Percentiles rank a stretch among this genome's conserved stretches.
Evolutionary conservation across 2,888 invertebrate species (phyloP).

Genomic region (Tenthredo amoena): DNA sequence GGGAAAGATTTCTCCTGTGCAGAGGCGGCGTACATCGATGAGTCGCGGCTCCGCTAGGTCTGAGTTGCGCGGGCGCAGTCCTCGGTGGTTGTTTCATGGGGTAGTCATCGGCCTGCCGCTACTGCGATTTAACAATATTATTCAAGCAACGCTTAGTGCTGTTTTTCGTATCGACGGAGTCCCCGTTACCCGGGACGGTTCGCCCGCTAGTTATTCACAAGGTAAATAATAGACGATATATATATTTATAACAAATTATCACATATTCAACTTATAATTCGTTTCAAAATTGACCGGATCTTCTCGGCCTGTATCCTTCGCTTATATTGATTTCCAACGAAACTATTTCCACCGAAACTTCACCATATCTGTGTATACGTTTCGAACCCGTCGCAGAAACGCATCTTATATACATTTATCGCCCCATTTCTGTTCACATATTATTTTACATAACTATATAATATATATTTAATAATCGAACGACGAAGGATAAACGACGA

Average conservation of each 20-base stretch:
- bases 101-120: slow-evolving; percentile 52
- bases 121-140: slow-evolving; percentile 53
- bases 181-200: neutral
- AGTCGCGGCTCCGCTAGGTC: slow-evolving; percentile 19
- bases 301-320: slow-evolving; percentile 18
- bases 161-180: slow-evolving; percentile 49
- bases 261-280: neutral
- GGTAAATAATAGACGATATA: neutral
- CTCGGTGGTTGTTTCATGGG: slow-evolving; percentile 50
- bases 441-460: too few species aligned
- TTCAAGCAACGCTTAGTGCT: slow-evolving; percentile 48
- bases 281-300: neutral
- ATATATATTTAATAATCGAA: too few species aligned
- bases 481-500: too few species aligned
- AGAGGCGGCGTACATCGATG: slow-evolving; percentile 53
- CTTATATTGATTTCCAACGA: slow-evolving; percentile 52
- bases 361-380: neutral
- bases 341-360: slow-evolving; percentile 50
- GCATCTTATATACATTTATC: neutral
- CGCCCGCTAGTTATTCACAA: neutral
- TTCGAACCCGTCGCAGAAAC: neutral
- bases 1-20: slow-evolving; percentile 59
- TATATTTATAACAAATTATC: too few species aligned
- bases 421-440: too few species aligned
- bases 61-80: slow-evolving; percentile 48